Evolutionary conservation across 2,113 vertebrate genomes (phyloP), one percentile per base, ranked within the genome.

Genomic region (Hippopotamus amphibius): DNA sequence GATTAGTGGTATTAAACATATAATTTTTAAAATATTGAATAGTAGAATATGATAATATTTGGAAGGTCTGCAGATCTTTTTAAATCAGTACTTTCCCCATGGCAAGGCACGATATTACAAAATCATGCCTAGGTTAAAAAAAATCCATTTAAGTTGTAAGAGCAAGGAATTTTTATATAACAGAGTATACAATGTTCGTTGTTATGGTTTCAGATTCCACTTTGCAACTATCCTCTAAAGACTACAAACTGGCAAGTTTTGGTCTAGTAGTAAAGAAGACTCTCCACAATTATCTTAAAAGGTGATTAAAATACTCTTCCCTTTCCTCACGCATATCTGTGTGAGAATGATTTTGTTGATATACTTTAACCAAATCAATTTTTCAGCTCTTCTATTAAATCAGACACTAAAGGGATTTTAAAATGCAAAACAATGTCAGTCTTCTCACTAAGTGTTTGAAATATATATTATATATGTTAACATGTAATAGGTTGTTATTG

Each of bases 21-120:
- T 16, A 5, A 48, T 53, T 59, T 92, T 43, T 19, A 53, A 77
- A 53, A 26, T n/a, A 26, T 46, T 74, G 37, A 61, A 59, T 83
- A 86, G 66, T 90, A 48, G 17, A 76, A 81, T 88, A 21, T 84
- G 65, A 79, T 55, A 68, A 46, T 71, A 50, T 91, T 84, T 91
- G 69, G 76, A 33, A 66, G 55, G 80, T 74, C 37, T 81, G 22
- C 1, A 11, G 43, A 57, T 30, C 46, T 83, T 48, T 74, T 7
- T 37, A 68, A 82, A n/a, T 15, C 21, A 59, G 1, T 48, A 82
- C 88, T 90, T 79, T 93, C 22, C 21, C 79, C 6, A 46, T 33
- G n/a, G 48, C 17, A 84, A 84, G 88, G 48, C 1, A 14, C 41
- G 10, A 61, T 79, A 43, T 22, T 41, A 77, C 26, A 68, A 80